phyloP scores from a whole-genome alignment of 2,888 invertebrate genomes.

The Bembecia ichneumoniformis region DNA sequence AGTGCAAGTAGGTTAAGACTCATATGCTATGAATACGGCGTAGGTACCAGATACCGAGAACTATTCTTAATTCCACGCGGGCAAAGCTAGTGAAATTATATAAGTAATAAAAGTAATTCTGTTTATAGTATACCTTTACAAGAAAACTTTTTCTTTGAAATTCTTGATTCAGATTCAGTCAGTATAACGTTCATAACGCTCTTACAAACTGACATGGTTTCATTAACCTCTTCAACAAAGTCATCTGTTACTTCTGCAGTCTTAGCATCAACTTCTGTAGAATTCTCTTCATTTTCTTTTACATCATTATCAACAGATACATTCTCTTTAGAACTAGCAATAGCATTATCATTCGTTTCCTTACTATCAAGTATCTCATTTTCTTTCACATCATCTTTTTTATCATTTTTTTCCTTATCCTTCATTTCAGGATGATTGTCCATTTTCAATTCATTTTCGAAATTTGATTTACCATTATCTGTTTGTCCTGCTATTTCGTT shows the following conservation, averaged over 20 bases:
- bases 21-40: too few relatives aligned
- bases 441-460: too few relatives aligned
- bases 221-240: constrained; percentile 10
- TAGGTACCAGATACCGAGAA: too few relatives aligned
- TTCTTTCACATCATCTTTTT: background rate
- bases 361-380: background rate
- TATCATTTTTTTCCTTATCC: background rate
- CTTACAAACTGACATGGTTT: constrained; percentile 28
- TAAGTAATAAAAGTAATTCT: background rate
- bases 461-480: too few relatives aligned
- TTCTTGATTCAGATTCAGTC: constrained; percentile 36
- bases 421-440: constrained; percentile 4
- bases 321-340: background rate
- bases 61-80: too few relatives aligned
- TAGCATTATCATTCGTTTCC: background rate
- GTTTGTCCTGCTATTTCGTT: constrained; percentile 11
- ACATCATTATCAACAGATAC: background rate
- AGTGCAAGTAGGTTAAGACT: too few relatives aligned
- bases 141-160: constrained; percentile 18
- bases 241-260: background rate
- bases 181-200: constrained; percentile 53
- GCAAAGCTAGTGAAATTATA: too few relatives aligned
- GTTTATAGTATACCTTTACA: too few relatives aligned
- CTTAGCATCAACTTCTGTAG: background rate
- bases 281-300: constrained; percentile 1